Conservation (phyloP, 2,888 invertebrate genomes). For the Malachius bipustulatus region DNA sequence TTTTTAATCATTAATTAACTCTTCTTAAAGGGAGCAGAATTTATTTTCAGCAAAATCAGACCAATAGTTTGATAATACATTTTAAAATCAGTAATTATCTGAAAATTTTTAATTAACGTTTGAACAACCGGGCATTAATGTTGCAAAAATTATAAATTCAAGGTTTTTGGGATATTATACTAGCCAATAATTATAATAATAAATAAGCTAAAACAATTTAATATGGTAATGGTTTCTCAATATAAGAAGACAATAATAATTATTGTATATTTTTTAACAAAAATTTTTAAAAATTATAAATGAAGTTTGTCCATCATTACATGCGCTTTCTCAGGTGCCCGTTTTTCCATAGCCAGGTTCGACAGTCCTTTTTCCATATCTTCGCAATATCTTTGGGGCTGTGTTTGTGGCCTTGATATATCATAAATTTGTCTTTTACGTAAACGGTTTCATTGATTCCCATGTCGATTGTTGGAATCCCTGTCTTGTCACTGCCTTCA, state of each 20-base stretch:
- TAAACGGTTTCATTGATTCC: slow-evolving; percentile 30
- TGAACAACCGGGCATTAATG: no score
- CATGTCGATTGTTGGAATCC: slow-evolving; percentile 24
- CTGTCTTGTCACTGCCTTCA: slow-evolving; percentile 1
- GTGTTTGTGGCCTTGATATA: slow-evolving; percentile 44
- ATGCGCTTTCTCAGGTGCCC: no score
- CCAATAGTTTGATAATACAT: no score
- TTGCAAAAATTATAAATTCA: no score
- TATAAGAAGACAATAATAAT: not conserved
- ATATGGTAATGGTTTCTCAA: not conserved
- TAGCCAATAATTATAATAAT: no score
- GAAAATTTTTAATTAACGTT: no score
- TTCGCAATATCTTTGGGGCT: slow-evolving; percentile 48
- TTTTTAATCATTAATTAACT: no score
- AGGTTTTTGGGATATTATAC: no score
- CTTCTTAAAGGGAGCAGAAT: no score
- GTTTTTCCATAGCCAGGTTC: slow-evolving; percentile 53
- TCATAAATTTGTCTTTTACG: slow-evolving; percentile 43
- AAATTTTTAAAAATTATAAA: not conserved
- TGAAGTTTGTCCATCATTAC: not conserved
- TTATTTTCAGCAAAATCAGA: no score
- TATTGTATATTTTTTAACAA: not conserved
- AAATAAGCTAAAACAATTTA: not conserved
- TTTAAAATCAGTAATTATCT: no score
- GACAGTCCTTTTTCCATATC: slow-evolving; percentile 58